A percentile compares a stretch with the other conserved stretches of the same genome.
phyloP scores from a whole-genome alignment of 2,113 vertebrate species.

The Noturus placidus region DNA sequence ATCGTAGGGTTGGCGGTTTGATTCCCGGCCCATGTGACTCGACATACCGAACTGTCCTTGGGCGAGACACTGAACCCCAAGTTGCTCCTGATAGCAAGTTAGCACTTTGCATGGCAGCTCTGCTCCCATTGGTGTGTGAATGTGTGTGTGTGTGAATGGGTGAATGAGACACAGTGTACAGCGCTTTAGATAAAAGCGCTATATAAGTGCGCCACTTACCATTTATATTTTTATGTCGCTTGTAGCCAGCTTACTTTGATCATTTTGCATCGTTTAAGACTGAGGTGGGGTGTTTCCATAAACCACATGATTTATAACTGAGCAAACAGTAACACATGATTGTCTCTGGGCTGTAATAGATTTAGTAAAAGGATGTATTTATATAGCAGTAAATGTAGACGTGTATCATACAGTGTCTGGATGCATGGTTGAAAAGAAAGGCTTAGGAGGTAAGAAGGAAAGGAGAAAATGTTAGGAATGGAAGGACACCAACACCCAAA shows the following conservation, averaged over 20 bases:
- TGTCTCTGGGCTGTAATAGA: neutral
- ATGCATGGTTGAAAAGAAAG: neutral
- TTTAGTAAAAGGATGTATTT: neutral
- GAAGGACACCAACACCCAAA: constrained; percentile 54
- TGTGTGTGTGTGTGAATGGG: no score
- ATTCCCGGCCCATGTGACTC: no score
- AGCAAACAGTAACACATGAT: neutral
- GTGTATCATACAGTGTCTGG: neutral
- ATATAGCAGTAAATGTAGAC: neutral
- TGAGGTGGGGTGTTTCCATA: neutral
- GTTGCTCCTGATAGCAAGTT: no score
- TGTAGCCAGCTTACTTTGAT: neutral
- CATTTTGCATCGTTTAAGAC: neutral
- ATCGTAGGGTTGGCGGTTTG: no score
- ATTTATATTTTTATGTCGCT: no score
- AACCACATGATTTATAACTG: neutral
- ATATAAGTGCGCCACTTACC: no score
- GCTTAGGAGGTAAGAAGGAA: constrained; percentile 49
- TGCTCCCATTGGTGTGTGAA: no score
- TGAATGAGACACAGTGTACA: no score
- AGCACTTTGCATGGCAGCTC: no score
- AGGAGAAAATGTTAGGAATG: constrained; percentile 60
- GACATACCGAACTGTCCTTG: no score
- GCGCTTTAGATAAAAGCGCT: no score
- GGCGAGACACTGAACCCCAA: no score